Evolutionary conservation across 2,888 invertebrate genomes (phyloP), one percentile per base, ranked within the genome.

Genomic region (Tenodera sinensis): DNA sequence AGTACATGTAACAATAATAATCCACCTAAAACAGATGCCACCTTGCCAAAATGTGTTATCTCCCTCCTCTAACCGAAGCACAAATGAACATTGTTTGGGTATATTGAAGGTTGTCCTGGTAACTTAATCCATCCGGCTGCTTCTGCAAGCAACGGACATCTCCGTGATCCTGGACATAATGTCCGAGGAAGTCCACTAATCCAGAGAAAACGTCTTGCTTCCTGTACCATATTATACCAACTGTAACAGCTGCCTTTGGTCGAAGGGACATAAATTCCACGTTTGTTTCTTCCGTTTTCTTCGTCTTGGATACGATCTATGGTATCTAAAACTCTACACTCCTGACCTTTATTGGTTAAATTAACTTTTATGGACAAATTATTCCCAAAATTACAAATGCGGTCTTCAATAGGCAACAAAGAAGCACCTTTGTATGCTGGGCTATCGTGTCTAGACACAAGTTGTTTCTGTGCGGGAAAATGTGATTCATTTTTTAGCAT

Each of bases 31-130:
- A 12, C 42, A 42, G 12, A 42, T 42, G 1, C 12, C 12, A 42
- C 42, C 42, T 12, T 34, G 12, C 12, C 12, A 42, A 42, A 42
- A 20, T 8, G 3, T 3, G 6, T 8, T 20, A 71, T 4, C 20
- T 71, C 3, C 20, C 54, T 42, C 12, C 12, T 42, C 54, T 71
- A 71, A 71, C 54, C 93, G 91, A 94, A 94, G 91, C 94, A 94
- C 86, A 92, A 91, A 89, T 93, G 92, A 83, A 93, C 89, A 91
- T 94, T 93, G 89, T 92, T 91, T 0, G 93, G 93, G 92, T 94
- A 94, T 90, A 91, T 92, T 89, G 92, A 92, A 3, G 94, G 94
- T 92, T 94, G 94, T 83, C 93, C 92, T 3, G 94, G 93, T 88
- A 93, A 94, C 83, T 92, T 92, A 81, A 94, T 92, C 84, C 92